Conservation (phyloP, 2,113 vertebrate genomes). For the Patagioenas fasciata region DNA sequence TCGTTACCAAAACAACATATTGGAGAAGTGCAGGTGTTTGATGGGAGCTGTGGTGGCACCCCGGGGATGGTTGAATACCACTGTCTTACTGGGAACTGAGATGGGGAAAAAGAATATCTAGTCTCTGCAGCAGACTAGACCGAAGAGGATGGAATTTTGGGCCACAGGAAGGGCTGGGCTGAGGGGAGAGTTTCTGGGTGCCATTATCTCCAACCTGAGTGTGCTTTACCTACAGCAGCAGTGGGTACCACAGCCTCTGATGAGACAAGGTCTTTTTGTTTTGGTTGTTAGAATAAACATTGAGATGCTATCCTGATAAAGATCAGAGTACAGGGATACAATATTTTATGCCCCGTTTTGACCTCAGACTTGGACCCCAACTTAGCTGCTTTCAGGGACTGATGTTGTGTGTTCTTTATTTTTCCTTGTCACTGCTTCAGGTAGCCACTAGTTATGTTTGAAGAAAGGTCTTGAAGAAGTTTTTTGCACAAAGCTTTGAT, state of each 20-base stretch:
- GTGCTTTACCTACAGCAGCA: neutral
- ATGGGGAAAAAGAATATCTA: neutral
- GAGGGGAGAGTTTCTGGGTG: neutral
- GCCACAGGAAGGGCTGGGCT: fast-evolving
- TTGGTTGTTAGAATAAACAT: neutral
- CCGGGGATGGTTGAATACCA: neutral
- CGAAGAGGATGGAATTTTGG: neutral
- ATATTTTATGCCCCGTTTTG: neutral
- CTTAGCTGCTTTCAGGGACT: neutral
- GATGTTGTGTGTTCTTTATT: neutral
- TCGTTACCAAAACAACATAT: neutral
- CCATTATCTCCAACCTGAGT: fast-evolving
- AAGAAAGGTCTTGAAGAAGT: neutral
- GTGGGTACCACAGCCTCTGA: neutral
- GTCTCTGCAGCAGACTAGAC: neutral
- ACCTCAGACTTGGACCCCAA: neutral
- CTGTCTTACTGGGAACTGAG: neutral
- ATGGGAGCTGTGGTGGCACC: neutral
- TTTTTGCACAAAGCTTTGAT: neutral
- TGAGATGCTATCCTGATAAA: neutral
- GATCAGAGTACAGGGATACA: fast-evolving
- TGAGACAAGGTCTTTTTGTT: neutral
- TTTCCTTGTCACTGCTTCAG: neutral
- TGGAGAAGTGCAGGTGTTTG: neutral
- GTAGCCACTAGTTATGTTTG: neutral